A percentile compares a stretch with the other conserved stretches of the same genome.
phyloP scores from a whole-genome alignment of 2,888 invertebrate species.

The Dicycla oo region DNA sequence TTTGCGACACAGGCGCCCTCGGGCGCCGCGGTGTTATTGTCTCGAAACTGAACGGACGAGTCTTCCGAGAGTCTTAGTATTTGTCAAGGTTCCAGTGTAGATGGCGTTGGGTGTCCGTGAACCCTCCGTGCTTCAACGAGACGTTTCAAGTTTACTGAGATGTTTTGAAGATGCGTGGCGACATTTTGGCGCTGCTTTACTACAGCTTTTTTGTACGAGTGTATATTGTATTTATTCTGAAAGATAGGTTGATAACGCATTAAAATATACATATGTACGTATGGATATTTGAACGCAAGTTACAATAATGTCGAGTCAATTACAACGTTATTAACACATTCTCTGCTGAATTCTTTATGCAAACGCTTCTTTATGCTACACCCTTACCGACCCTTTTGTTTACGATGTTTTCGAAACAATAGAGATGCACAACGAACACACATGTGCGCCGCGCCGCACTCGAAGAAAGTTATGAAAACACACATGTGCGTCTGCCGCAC shows the following conservation, averaged over 20 bases:
- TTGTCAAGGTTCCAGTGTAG: slow-evolving; percentile 60
- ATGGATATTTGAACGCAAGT: neutral
- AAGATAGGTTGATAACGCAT: neutral
- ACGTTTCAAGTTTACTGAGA: slow-evolving; percentile 1
- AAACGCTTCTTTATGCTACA: too few species aligned
- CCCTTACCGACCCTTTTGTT: too few species aligned
- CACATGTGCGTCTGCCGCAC: too few species aligned
- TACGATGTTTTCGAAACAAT: too few species aligned
- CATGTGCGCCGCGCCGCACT: too few species aligned
- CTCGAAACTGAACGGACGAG: slow-evolving; percentile 38
- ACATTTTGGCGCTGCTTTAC: slow-evolving; percentile 12
- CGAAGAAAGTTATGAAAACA: too few species aligned
- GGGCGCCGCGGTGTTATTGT: slow-evolving; percentile 48
- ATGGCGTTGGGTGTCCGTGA: slow-evolving; percentile 65
- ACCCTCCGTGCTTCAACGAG: slow-evolving; percentile 16
- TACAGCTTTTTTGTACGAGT: neutral
- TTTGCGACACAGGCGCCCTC: slow-evolving; percentile 69
- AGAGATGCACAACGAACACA: too few species aligned
- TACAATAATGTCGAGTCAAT: neutral
- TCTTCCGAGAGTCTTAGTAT: slow-evolving; percentile 40
- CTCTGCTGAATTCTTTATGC: too few species aligned
- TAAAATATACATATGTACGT: too few species aligned
- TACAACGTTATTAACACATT: too few species aligned
- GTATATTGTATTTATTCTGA: neutral
- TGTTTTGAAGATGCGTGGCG: slow-evolving; percentile 1